Base-by-base conservation (phyloP, 2,888 invertebrate genomes). In the Pseudolycoriella hygida region DNA sequence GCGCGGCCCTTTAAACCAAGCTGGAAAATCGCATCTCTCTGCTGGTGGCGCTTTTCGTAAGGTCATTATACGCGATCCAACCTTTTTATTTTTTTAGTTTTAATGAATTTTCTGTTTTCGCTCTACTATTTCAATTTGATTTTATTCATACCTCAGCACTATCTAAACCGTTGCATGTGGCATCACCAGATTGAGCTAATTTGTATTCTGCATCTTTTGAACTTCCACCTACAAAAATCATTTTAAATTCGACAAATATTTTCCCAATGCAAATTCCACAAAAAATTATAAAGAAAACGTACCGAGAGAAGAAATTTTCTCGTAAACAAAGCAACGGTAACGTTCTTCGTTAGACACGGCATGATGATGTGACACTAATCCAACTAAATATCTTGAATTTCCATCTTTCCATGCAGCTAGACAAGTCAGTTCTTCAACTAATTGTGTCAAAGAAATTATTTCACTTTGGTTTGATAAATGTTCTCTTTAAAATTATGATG, bases 301-400 rank as follows among this genome's bases (percentile, higher is more conserved):
- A 71, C 72, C 69, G 50, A 70, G 67, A 59, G 73, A 70, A 59
- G 76, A 74, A 54, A 77, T 78, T 72, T 82, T 84, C 70, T 88
- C 89, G 68, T 88, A 90, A 49, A 93, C 93, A 70, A 93, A 93
- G 69, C 94, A 94, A 53, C 93, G 74, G 70, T 88, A 94, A 52
- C 89, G 77, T 63, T 92, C 90, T 63, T 92, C 90, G 67, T 87
- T 86, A 58, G 85, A 85, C 53, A 88, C 83, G 48, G 85, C 85
- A 68, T 88, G 88, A 63, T 80, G 80, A 70, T 88, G 87, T 57
- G 86, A 84, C 49, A 92, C 76, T 64, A 87, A 81, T 45, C 90
- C 90, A 47, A 92, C 89, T 52, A 92, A 72, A 68, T 89, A 92
- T 47, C 89, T 74, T 44, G 86, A 80, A 58, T 88, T 89, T 46